Conservation (phyloP, 2,797 vertebrate genomes). For the Glossophaga mutica region DNA sequence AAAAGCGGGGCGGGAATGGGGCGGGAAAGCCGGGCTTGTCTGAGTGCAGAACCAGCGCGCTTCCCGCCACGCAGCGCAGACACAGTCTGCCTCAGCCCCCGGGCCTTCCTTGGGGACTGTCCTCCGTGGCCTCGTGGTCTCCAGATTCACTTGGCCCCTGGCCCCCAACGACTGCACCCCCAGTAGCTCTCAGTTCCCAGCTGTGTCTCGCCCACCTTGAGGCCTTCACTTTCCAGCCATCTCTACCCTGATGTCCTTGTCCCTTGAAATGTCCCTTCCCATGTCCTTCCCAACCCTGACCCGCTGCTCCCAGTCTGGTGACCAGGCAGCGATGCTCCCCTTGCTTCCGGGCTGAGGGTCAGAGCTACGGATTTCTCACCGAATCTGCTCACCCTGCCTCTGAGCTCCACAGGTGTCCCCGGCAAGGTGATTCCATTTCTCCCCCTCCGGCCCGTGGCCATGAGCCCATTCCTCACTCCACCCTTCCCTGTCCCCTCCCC, state of each 20-base stretch:
- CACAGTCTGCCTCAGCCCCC: not conserved
- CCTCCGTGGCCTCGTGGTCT: not conserved
- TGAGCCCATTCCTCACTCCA: fast-evolving
- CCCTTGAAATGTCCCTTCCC: not conserved
- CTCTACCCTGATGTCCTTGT: not conserved
- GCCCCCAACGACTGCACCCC: not conserved
- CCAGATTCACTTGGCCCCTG: not conserved
- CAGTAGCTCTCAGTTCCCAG: not conserved
- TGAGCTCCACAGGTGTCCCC: not conserved
- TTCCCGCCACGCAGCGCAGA: not conserved
- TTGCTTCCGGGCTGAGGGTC: not conserved
- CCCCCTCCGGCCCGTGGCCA: no score
- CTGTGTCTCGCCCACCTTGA: not conserved
- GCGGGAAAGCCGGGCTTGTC: not conserved
- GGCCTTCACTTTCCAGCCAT: not conserved
- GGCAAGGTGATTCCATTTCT: not conserved
- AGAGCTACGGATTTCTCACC: not conserved
- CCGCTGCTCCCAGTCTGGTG: no score
- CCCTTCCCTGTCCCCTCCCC: not conserved
- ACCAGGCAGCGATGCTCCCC: not conserved
- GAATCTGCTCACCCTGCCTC: not conserved
- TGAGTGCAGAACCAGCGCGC: not conserved
- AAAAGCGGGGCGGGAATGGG: not conserved
- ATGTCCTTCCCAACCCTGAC: not conserved
- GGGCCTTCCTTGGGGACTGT: not conserved